These are phyloP conservation scores for Hyla sarda DNA, from an alignment of 2,113 vertebrate genomes.

Conservation along the genomic window DNA sequence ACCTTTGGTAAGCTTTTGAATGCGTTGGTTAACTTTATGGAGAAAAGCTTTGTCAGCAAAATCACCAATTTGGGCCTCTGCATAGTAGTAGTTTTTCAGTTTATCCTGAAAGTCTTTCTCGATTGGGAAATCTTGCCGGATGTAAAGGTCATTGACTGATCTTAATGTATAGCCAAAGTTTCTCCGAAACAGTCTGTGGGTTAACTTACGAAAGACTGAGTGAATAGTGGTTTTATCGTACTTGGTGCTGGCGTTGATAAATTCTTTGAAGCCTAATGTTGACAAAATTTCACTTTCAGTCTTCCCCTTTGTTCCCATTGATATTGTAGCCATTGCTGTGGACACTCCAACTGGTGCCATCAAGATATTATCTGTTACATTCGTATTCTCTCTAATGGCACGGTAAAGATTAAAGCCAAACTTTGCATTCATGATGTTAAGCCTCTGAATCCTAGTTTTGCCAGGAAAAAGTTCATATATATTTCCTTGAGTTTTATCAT, in stretches of 20 bases:
- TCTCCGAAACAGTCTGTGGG: slow-evolving; percentile 91
- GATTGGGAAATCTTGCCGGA: slow-evolving; percentile 79
- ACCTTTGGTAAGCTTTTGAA: slow-evolving; percentile 89
- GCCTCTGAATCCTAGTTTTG: slow-evolving; percentile 89
- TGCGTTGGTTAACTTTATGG: slow-evolving; percentile 83
- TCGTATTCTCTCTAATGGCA: slow-evolving; percentile 79
- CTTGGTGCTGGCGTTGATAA: slow-evolving; percentile 89
- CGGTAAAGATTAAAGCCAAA: slow-evolving; percentile 93
- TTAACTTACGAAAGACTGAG: slow-evolving; percentile 94
- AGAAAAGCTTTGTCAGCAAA: slow-evolving; percentile 87
- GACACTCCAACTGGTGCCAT: slow-evolving; percentile 94
- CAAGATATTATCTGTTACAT: slow-evolving; percentile 86
- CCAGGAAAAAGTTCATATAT: slow-evolving; percentile 88
- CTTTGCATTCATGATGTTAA: slow-evolving; percentile 86
- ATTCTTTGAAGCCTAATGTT: slow-evolving; percentile 83
- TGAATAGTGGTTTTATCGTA: slow-evolving; percentile 89
- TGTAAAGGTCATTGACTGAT: slow-evolving; percentile 88
- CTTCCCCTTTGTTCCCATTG: slow-evolving; percentile 79
- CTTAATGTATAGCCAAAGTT: slow-evolving; percentile 92
- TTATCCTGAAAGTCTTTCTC: slow-evolving; percentile 78
- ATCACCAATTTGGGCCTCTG: slow-evolving; percentile 86
- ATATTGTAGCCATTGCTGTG: slow-evolving; percentile 93
- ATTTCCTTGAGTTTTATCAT: slow-evolving; percentile 78
- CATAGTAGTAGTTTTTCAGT: slow-evolving; percentile 87
- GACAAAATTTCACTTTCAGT: slow-evolving; percentile 84